Conservation (phyloP, 2,113 vertebrate genomes). For the Carlito syrichta region DNA sequence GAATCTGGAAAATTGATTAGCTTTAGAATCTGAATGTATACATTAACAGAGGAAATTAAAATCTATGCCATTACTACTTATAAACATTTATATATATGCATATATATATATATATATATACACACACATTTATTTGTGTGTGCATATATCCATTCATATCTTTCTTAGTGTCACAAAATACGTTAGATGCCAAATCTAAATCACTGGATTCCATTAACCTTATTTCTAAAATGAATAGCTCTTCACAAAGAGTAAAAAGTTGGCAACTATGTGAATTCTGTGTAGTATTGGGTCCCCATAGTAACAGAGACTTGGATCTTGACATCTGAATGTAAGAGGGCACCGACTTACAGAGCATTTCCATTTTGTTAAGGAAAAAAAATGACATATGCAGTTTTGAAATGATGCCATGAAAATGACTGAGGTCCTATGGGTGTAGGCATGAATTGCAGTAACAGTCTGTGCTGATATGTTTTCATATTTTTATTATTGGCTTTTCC, state of each 20-base stretch:
- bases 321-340: background rate
- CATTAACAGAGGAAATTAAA: background rate
- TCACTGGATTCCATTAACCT: background rate
- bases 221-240: constrained; percentile 29
- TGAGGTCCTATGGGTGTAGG: background rate
- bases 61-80: background rate
- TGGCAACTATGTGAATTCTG: background rate
- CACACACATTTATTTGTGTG: too few species aligned
- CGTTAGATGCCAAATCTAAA: background rate
- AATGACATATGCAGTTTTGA: background rate
- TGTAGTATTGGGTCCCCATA: background rate
- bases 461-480: background rate
- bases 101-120: background rate
- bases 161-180: background rate
- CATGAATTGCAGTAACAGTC: background rate
- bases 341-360: background rate
- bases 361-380: background rate
- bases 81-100: background rate
- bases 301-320: constrained; percentile 39
- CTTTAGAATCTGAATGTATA: background rate
- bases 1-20: background rate
- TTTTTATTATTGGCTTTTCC: background rate
- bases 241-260: background rate
- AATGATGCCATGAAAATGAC: background rate
- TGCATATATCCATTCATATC: too few species aligned